Base-by-base conservation (phyloP, 2,888 invertebrate genomes). In the Odontocolon sp. region DNA sequence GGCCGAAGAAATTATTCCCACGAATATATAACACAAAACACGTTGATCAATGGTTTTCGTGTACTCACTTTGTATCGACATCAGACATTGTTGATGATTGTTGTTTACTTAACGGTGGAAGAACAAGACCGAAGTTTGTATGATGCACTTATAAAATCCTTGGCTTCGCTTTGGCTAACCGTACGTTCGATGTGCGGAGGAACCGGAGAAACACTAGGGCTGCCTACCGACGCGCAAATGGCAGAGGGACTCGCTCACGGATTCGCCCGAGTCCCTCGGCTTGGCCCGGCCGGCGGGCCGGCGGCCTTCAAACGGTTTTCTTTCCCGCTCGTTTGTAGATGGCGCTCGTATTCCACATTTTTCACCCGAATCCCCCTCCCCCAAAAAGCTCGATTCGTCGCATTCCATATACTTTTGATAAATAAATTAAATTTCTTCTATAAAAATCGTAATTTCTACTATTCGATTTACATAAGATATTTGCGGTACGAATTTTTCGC, bases 61-160 rank as follows among this genome's bases (percentile, higher is more conserved):
- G 57, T 87, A 94, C 94, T 94, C 92, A 94, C 94, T 93, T 93
- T 89, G 92, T 92, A 89, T 94, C 91, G 79, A 90, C 91, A 91
- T 94, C 94, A 91, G 94, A 94, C 94, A 94, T 94, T 91, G 85
- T 92, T 87, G 85, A 90, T 82, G 84, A 85, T 82, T 68, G 23
- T 72, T 64, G 52, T 74, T 69, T 31, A 50, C 70, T 28, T 67
- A 69, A 56, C 50, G 50, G 66, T 45, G 74, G 66, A 79, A 78
- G 66, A 77, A 81, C 81, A 73, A 36, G 52, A 64, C 42, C 33
- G 47, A 57, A 68, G 57, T 14, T 11, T 16, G 11, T 52, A 38
- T 45, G 14, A 69, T 52, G 67, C 64, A 64, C 64, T 64, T 64
- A 50, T 64, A 69, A 73, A 66, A 71, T 64, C 69, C 59, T 56